Conservation (phyloP, 1,140 invertebrate species). For the Saccostrea cuccullata region DNA sequence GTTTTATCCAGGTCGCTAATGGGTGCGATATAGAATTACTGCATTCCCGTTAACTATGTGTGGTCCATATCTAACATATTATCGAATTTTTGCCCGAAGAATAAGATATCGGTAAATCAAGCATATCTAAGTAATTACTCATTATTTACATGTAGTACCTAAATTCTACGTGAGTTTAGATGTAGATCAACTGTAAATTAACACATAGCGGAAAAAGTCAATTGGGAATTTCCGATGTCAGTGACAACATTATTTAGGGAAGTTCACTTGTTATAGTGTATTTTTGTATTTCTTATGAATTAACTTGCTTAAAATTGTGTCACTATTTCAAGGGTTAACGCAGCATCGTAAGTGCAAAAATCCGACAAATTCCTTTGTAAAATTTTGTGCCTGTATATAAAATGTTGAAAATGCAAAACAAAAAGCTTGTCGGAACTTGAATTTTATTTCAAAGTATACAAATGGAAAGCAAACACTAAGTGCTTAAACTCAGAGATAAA, state of each 20-base stretch:
- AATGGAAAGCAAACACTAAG: too few species aligned
- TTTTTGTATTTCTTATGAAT: background rate
- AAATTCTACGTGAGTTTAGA: background rate
- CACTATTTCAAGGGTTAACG: too few species aligned
- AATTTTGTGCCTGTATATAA: too few species aligned
- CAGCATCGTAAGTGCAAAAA: too few species aligned
- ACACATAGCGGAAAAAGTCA: background rate
- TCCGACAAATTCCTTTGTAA: too few species aligned
- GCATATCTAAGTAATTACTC: background rate
- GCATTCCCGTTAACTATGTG: background rate
- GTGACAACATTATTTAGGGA: background rate
- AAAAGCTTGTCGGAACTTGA: too few species aligned
- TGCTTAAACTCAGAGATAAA: too few species aligned
- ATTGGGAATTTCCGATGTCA: background rate
- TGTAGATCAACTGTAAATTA: background rate
- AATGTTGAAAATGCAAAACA: too few species aligned
- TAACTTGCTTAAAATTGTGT: background rate
- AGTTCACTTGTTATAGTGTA: background rate
- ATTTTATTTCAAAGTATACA: too few species aligned
- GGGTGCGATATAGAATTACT: background rate
- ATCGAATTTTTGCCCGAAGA: constrained; percentile 1
- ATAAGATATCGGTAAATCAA: background rate
- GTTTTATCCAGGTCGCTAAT: background rate
- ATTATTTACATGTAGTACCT: background rate
- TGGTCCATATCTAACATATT: background rate